Conservation (phyloP, 2,888 invertebrate species). For the Ceriagrion tenellum region DNA sequence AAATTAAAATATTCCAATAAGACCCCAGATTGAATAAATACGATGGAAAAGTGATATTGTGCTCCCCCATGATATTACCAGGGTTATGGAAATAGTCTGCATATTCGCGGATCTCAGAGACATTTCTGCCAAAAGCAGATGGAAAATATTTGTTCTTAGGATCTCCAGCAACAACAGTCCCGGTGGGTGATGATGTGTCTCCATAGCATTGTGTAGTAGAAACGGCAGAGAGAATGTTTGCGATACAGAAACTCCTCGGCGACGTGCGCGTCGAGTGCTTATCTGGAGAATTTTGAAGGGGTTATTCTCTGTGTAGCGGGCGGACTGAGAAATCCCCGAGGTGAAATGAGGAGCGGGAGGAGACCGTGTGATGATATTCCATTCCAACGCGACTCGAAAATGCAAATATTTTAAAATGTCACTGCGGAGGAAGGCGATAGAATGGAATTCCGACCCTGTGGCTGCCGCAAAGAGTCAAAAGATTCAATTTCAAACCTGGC, state of each 20-base stretch:
- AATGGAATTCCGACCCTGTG: neutral
- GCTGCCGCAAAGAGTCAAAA: neutral
- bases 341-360: neutral
- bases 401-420: slow-evolving; percentile 15
- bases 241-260: neutral
- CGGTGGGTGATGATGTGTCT: neutral
- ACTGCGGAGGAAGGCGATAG: neutral
- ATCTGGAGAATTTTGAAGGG: neutral
- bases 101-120: no score
- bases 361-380: neutral
- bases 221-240: neutral
- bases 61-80: no score
- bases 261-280: neutral
- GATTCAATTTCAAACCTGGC: neutral
- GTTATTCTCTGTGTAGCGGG: no score
- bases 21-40: no score
- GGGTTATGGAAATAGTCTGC: no score
- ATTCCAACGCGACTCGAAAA: neutral
- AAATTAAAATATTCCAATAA: no score
- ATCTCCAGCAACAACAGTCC: neutral
- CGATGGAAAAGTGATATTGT: no score
- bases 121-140: no score
- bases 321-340: no score
- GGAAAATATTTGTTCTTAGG: no score
- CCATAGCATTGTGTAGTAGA: neutral